These are phyloP conservation scores for Meteorus colon DNA, from an alignment of 2,888 invertebrate genomes.

Conservation along the genomic window DNA sequence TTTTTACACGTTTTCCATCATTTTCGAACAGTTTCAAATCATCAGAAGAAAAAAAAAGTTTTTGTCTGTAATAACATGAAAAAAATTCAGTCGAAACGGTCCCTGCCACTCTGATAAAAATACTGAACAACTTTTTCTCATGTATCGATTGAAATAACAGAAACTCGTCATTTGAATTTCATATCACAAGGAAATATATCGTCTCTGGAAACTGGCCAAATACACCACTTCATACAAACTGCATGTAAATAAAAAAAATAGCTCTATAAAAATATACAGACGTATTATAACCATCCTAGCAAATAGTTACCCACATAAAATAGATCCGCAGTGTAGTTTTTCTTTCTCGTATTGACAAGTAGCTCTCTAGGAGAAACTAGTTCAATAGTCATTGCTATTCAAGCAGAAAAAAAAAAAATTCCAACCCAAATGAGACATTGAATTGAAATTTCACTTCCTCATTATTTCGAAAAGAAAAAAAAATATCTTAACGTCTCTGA, in stretches of 20 bases:
- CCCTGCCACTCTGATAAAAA: too few species aligned
- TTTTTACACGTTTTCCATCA: too few species aligned
- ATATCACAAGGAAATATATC: too few species aligned
- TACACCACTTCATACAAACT: not conserved
- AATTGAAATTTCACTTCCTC: not conserved
- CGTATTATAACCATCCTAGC: not conserved
- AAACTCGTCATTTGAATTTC: too few species aligned
- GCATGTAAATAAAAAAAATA: slow-evolving; percentile 6
- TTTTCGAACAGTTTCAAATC: too few species aligned
- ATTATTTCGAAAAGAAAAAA: not conserved
- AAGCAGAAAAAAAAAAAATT: not conserved
- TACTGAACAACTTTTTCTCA: too few species aligned
- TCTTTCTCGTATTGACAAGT: not conserved
- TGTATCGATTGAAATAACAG: too few species aligned
- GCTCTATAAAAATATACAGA: not conserved
- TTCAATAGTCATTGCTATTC: not conserved
- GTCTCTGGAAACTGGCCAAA: too few species aligned
- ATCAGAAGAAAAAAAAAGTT: too few species aligned
- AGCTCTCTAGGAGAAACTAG: slow-evolving; percentile 15
- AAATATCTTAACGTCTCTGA: not conserved
- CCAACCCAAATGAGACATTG: not conserved
- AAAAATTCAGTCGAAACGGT: too few species aligned
- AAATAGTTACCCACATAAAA: not conserved
- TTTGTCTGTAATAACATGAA: too few species aligned
- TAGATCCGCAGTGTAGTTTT: not conserved